A percentile compares a stretch with the other conserved stretches of the same genome.
These are phyloP conservation scores for Montipora efflorescens DNA, from an alignment of 64 coral and sea anemone species.

Conservation along the genomic window DNA sequence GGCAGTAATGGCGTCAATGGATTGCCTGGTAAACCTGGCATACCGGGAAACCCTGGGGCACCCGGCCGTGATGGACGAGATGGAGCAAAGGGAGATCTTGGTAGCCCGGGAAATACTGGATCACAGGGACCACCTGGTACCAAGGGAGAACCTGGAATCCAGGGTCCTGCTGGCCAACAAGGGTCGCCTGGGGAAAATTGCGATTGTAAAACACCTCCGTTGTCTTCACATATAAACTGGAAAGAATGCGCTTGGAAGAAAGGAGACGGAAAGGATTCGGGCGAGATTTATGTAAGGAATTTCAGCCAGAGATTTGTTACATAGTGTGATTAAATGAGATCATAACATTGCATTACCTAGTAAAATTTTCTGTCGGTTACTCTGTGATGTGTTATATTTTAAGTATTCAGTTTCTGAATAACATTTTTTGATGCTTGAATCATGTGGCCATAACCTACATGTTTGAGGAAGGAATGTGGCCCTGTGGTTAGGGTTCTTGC, in stretches of 20 bases:
- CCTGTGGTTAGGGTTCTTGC: too few relatives aligned
- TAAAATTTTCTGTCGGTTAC: too few relatives aligned
- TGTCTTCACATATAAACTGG: conserved; percentile 7
- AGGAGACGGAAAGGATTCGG: not conserved
- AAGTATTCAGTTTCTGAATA: too few relatives aligned
- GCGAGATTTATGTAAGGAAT: not conserved
- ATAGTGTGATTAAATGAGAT: not conserved
- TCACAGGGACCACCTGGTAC: not conserved
- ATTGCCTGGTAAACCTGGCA: not conserved
- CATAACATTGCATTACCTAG: too few relatives aligned
- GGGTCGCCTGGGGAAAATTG: not conserved
- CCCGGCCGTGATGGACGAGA: not conserved
- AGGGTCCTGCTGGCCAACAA: not conserved
- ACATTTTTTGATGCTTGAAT: too few relatives aligned
- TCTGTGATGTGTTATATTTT: too few relatives aligned
- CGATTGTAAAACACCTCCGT: not conserved
- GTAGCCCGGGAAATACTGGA: not conserved
- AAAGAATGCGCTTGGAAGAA: not conserved
- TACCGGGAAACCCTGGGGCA: not conserved
- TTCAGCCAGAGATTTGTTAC: not conserved
- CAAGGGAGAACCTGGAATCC: not conserved
- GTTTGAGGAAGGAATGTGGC: too few relatives aligned
- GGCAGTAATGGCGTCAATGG: not conserved
- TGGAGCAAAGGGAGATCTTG: not conserved
- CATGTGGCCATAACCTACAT: too few relatives aligned